phyloP scores from a whole-genome alignment of 2,888 invertebrate genomes.

The Nephrotoma appendiculata region DNA sequence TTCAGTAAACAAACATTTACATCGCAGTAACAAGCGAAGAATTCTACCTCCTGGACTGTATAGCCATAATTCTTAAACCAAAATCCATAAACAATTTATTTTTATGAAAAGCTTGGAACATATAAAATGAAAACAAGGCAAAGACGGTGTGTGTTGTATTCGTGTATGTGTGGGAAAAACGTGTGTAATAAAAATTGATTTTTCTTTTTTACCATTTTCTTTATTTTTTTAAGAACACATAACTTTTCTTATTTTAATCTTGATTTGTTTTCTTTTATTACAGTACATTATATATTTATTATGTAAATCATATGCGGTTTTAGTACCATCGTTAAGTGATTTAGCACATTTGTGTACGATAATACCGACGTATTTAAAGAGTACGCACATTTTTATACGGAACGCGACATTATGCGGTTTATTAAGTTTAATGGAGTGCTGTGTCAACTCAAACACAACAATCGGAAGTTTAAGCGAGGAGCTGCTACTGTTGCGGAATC shows the following conservation, averaged over 20 bases:
- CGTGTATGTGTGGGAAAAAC: not conserved
- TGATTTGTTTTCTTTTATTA: constrained; percentile 9
- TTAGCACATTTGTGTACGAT: constrained; percentile 28
- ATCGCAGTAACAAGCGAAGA: not conserved
- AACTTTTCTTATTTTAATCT: not conserved
- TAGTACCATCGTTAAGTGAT: constrained; percentile 29
- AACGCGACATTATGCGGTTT: constrained; percentile 31
- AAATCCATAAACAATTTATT: not conserved
- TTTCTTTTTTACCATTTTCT: constrained; percentile 7
- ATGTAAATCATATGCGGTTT: constrained; percentile 31
- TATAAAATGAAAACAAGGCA: not conserved
- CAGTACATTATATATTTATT: constrained; percentile 32
- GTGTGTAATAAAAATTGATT: constrained; percentile 10
- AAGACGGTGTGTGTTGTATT: not conserved
- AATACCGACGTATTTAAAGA: constrained; percentile 31
- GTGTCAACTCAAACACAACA: constrained; percentile 30
- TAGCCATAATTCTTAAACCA: not conserved
- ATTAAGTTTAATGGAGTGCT: constrained; percentile 30
- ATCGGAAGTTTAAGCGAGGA: constrained; percentile 33
- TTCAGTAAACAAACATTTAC: not conserved
- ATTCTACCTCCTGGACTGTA: not conserved
- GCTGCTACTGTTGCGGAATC: constrained; percentile 27
- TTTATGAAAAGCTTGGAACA: not conserved
- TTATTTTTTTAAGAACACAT: not conserved
- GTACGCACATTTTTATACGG: constrained; percentile 32